These are phyloP conservation scores for Cryptosula pallasiana DNA, from an alignment of 2,888 invertebrate species.

Conservation along the genomic window DNA sequence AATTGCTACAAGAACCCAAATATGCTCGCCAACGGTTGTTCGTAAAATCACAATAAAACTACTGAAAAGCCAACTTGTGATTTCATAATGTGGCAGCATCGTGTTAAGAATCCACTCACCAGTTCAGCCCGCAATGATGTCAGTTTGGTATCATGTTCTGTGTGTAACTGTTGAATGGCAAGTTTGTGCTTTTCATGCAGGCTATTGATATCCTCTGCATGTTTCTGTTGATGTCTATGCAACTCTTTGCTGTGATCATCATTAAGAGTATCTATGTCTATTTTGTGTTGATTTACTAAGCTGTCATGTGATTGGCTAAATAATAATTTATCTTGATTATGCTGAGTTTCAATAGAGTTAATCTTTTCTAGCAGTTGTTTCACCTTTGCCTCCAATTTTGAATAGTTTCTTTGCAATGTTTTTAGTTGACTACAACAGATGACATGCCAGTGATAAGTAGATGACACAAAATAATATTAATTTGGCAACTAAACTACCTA, in stretches of 20 bases:
- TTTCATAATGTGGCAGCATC: too few species aligned
- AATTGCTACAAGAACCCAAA: too few species aligned
- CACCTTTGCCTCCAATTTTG: not conserved
- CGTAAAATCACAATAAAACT: too few species aligned
- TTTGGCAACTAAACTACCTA: too few species aligned
- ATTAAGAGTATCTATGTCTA: not conserved
- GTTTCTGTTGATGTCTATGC: not conserved
- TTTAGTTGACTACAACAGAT: conserved; percentile 6
- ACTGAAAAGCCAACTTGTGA: too few species aligned
- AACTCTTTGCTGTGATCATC: not conserved
- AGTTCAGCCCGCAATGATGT: not conserved
- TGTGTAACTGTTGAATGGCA: not conserved
- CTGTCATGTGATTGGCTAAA: not conserved
- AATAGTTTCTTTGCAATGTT: conserved; percentile 8
- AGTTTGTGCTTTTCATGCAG: not conserved
- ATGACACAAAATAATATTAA: too few species aligned
- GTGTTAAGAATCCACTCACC: not conserved
- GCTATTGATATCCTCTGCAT: not conserved
- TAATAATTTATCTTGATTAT: not conserved
- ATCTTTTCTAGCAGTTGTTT: not conserved
- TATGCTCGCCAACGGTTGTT: too few species aligned
- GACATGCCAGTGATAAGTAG: too few species aligned
- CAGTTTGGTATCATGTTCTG: not conserved
- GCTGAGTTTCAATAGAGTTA: not conserved
- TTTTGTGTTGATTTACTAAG: not conserved